Conservation (phyloP, 2,888 invertebrate genomes). For the Aporophyla lueneburgensis region DNA sequence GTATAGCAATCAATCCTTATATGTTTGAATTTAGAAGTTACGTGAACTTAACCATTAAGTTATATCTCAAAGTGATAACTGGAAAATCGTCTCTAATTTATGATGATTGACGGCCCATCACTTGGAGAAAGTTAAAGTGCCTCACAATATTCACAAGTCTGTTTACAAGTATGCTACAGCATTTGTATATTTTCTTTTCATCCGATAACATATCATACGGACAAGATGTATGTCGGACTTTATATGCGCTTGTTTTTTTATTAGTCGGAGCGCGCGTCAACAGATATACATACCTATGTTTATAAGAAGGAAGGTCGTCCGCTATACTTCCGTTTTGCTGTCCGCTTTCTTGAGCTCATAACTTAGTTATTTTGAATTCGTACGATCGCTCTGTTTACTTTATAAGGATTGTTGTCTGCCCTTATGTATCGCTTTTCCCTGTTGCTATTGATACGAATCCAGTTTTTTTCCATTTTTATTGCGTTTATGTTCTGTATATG, state of each 20-base stretch:
- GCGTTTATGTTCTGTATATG: constrained; percentile 37
- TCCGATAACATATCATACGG: constrained; percentile 65
- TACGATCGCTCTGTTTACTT: constrained; percentile 66
- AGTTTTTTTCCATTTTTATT: constrained; percentile 57
- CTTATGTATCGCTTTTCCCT: constrained; percentile 65
- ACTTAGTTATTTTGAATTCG: constrained; percentile 73
- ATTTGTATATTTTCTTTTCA: constrained; percentile 75
- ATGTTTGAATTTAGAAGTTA: constrained; percentile 15
- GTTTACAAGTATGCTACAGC: constrained; percentile 79
- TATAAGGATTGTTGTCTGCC: constrained; percentile 65
- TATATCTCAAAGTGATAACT: constrained; percentile 81
- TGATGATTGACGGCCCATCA: constrained; percentile 88
- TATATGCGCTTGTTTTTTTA: constrained; percentile 68
- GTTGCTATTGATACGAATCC: constrained; percentile 57
- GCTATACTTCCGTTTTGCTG: constrained; percentile 74
- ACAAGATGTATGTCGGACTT: constrained; percentile 67
- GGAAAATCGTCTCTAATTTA: constrained; percentile 85
- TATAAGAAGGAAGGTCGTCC: constrained; percentile 72
- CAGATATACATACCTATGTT: constrained; percentile 63
- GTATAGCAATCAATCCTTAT: constrained; percentile 5
- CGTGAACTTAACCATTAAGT: constrained; percentile 64
- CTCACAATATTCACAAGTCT: constrained; percentile 83
- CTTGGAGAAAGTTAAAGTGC: constrained; percentile 86
- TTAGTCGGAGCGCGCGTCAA: constrained; percentile 61
- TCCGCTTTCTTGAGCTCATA: constrained; percentile 74